Base-by-base conservation (phyloP, 2,888 invertebrate genomes). In the Alloscopus bannaensis region DNA sequence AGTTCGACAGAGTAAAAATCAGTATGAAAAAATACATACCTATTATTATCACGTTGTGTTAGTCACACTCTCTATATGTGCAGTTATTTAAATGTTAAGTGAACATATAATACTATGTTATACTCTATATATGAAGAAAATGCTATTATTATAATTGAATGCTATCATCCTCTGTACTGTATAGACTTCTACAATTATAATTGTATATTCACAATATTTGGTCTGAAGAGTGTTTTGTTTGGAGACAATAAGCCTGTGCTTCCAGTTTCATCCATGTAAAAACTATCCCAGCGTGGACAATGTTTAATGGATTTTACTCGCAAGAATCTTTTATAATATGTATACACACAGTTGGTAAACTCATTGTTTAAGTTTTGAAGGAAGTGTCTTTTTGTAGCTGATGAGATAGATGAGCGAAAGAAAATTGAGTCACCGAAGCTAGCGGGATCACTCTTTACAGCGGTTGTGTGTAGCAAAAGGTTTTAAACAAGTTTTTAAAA, bases 211-310 rank as follows among this genome's bases (percentile, higher is more conserved):
- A n/a, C n/a, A n/a, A 22, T 11, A 13, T 60, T 62, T 72, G 29
- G 57, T 65, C 73, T 42, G 45, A 50, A 20, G 52, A 77, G 42
- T 78, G 47, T 60, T 78, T n/a, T n/a, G n/a, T 81, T 81, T 80
- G 81, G 80, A 81, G 83, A 83, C 83, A 83, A 84, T 83, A 83
- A 83, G 83, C 82, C 81, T 83, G 83, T 83, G 84, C 84, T 84
- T 84, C 84, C 84, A 83, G 71, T 57, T 68, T 60, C 31, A 76
- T 81, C 71, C 76, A 76, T 57, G 22, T 71, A 60, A 64, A 80
- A 75, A 50, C 24, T 65, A 60, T 52, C 55, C 62, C 29, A 24
- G 36, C 26, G 29, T 60, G 57, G 60, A 36, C 18, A 31, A 22
- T 50, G 65, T 70, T 64, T 62, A 50, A 72, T 72, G 72, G 72